Evolutionary conservation across 1,140 invertebrate genomes (phyloP).

Genomic region (Babylonia areolata): DNA sequence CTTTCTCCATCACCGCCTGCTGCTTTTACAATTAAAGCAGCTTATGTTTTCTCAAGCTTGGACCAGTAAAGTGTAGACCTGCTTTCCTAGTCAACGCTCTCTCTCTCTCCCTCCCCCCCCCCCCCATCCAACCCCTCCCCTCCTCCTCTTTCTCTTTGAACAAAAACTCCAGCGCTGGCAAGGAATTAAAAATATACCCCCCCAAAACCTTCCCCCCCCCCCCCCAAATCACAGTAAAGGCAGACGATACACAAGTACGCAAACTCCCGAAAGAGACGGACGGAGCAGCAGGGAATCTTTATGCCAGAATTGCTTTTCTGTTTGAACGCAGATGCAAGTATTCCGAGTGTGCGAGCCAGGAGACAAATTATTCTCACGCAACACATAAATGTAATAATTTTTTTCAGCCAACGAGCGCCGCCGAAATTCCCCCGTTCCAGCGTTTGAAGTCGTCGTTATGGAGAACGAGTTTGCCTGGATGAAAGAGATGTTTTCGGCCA

Average conservation of each 20-base stretch:
- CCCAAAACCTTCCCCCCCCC: conserved; percentile 12
- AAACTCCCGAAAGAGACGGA: conserved; percentile 16
- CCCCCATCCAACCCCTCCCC: neutral
- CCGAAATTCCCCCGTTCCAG: neutral
- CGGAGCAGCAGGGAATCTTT: conserved; percentile 31
- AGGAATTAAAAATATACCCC: conserved; percentile 31
- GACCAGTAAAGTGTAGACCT: neutral
- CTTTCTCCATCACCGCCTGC: conserved; percentile 37
- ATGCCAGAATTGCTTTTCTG: conserved; percentile 39
- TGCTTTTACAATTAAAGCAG: conserved; percentile 34
- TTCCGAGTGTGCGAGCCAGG: conserved; percentile 33
- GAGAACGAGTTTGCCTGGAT: conserved; percentile 22
- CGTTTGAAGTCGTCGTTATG: conserved; percentile 38
- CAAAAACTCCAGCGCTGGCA: conserved; percentile 30
- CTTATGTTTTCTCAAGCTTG: conserved; percentile 35
- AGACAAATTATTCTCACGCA: conserved; percentile 37
- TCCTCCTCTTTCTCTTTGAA: conserved; percentile 32
- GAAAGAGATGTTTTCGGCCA: conserved; percentile 33
- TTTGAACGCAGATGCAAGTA: conserved; percentile 38
- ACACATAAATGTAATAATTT: conserved; percentile 38
- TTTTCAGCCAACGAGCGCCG: neutral
- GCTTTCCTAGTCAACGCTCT: neutral
- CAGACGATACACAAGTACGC: neutral
- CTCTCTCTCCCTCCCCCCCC: neutral
- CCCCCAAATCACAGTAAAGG: conserved; percentile 12